These are phyloP conservation scores for Mormyrus lacerda DNA, from an alignment of 2,113 vertebrate genomes.

Conservation along the genomic window DNA sequence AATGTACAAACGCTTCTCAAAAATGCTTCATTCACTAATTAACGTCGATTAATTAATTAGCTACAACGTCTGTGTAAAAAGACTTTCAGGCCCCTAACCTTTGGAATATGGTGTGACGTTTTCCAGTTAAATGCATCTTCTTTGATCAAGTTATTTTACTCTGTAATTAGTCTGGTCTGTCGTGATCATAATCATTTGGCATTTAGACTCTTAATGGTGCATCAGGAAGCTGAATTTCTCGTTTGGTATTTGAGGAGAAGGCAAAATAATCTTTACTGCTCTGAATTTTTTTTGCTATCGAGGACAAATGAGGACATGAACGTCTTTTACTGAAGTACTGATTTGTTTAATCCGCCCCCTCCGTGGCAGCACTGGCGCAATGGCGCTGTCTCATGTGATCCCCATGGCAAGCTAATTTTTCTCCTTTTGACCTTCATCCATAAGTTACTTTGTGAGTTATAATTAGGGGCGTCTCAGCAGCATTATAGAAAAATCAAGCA, in stretches of 20 bases:
- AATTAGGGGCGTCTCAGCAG: background rate
- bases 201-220: background rate
- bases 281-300: background rate
- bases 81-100: background rate
- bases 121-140: background rate
- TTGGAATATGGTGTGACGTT: background rate
- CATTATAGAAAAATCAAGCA: background rate
- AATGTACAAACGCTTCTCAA: background rate
- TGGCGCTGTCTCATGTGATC: background rate
- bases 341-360: background rate
- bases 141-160: background rate
- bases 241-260: background rate
- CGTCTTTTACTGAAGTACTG: background rate
- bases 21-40: background rate
- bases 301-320: background rate
- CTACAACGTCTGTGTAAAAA: background rate
- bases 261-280: background rate
- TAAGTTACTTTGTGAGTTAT: slow-evolving; percentile 23
- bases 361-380: too few species aligned
- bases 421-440: slow-evolving; percentile 23
- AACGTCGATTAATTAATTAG: background rate
- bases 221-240: background rate
- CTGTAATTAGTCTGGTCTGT: background rate
- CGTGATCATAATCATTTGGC: background rate
- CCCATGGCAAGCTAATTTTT: slow-evolving; percentile 15